These are phyloP conservation scores for Ceratosolen solmsi DNA, from an alignment of 1,140 invertebrate genomes.

Conservation along the genomic window DNA sequence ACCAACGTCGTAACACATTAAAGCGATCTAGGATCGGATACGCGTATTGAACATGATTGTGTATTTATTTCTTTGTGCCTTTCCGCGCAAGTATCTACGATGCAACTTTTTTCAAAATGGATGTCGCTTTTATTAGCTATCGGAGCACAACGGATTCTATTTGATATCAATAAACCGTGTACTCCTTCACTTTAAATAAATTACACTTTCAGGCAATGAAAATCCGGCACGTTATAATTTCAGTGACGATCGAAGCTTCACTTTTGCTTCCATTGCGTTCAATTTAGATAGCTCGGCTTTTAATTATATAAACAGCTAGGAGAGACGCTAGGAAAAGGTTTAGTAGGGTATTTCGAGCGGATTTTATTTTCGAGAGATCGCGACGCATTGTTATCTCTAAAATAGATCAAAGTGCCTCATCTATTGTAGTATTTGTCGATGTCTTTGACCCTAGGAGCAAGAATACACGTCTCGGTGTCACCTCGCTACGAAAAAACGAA, in stretches of 20 bases:
- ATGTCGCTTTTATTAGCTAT: background rate
- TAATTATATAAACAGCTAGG: conserved; percentile 35
- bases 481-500: conserved; percentile 34
- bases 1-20: conserved; percentile 21
- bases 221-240: background rate
- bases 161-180: too few relatives aligned
- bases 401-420: conserved; percentile 52
- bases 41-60: background rate
- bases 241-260: background rate
- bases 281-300: background rate
- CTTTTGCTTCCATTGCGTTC: background rate
- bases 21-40: background rate
- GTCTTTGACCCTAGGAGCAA: conserved; percentile 43
- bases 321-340: conserved; percentile 4
- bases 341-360: background rate
- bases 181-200: too few relatives aligned
- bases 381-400: conserved; percentile 47
- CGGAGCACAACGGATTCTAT: background rate
- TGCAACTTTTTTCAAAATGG: background rate
- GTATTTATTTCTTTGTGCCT: too few relatives aligned
- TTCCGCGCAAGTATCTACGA: too few relatives aligned
- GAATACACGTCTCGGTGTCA: background rate
- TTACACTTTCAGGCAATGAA: too few relatives aligned
- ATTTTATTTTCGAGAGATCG: conserved; percentile 46
- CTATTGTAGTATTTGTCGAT: conserved; percentile 30